phyloP scores from a whole-genome alignment of 37 sponge, comb jelly and placozoan genomes.

The Ianthella basta region DNA sequence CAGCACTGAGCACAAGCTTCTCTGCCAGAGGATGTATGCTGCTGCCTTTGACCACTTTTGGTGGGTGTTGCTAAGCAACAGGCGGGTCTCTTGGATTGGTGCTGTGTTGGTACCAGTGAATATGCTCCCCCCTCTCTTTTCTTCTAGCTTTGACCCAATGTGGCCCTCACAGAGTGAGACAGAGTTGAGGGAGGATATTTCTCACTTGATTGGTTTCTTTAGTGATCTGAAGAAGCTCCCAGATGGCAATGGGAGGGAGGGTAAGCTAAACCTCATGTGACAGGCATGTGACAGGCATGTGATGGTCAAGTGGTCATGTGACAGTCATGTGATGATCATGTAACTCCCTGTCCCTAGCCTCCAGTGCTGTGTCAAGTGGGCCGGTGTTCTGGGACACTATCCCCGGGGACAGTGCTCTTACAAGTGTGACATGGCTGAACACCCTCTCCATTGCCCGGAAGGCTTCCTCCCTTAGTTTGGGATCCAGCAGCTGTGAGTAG shows the following conservation, averaged over 20 bases:
- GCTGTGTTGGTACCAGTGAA: not conserved
- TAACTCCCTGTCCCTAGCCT: not conserved
- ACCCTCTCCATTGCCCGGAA: not conserved
- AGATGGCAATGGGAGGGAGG: not conserved
- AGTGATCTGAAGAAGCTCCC: conserved; percentile 3
- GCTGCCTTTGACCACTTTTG: conserved; percentile 79
- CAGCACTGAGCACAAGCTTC: conserved; percentile 55
- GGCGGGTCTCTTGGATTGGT: not conserved
- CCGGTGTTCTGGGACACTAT: conserved; percentile 18
- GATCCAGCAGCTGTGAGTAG: conserved; percentile 5
- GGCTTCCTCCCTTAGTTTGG: conserved; percentile 11
- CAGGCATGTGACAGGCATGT: not conserved
- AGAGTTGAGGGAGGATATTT: not conserved
- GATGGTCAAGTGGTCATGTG: not conserved
- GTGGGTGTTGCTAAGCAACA: conserved; percentile 33
- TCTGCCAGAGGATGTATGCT: conserved; percentile 76
- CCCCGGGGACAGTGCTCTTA: not conserved
- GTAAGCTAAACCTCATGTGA: not conserved
- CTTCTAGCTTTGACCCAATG: conserved; percentile 26
- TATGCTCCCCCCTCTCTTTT: not conserved
- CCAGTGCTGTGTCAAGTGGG: conserved; percentile 9
- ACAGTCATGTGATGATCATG: not conserved
- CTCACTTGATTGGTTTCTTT: not conserved
- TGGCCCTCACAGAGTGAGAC: conserved; percentile 15
- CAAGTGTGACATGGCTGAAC: conserved; percentile 19